These are phyloP conservation scores for Reinhardtius hippoglossoides DNA, from an alignment of 2,113 vertebrate species.

Conservation along the genomic window DNA sequence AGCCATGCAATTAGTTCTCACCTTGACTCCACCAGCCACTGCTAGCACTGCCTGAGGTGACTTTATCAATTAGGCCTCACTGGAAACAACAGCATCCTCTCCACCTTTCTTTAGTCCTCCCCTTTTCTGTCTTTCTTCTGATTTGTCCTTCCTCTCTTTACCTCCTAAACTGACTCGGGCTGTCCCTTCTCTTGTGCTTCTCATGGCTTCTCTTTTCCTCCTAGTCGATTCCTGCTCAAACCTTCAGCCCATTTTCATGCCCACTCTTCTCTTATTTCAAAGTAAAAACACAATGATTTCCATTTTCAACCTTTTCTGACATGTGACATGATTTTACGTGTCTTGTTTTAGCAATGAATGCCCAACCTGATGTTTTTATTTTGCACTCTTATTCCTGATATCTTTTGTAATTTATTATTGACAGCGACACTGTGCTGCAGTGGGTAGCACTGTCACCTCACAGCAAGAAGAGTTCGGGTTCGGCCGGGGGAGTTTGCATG, in stretches of 20 bases:
- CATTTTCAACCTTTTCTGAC: too few species aligned
- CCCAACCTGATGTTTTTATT: too few species aligned
- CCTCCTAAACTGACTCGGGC: neutral
- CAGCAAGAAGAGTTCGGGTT: too few species aligned
- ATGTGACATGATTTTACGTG: too few species aligned
- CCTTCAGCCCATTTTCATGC: neutral
- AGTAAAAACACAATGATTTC: neutral
- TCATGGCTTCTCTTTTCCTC: neutral
- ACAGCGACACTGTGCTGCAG: too few species aligned
- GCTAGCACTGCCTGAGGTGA: constrained; percentile 59
- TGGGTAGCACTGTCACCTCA: too few species aligned
- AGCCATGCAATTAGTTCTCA: constrained; percentile 46
- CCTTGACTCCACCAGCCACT: constrained; percentile 36
- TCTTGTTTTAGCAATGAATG: too few species aligned
- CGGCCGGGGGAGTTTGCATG: too few species aligned
- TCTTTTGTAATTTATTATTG: too few species aligned
- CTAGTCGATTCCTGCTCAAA: neutral
- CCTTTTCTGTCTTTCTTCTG: constrained; percentile 3
- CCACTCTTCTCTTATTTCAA: neutral
- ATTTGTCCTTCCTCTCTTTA: constrained; percentile 6
- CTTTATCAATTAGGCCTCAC: constrained; percentile 71
- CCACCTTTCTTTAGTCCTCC: neutral
- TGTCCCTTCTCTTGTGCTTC: neutral
- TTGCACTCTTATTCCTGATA: too few species aligned
- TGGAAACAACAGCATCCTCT: constrained; percentile 5